Conservation (phyloP, 1,140 invertebrate genomes). For the Microplitis demolitor region DNA sequence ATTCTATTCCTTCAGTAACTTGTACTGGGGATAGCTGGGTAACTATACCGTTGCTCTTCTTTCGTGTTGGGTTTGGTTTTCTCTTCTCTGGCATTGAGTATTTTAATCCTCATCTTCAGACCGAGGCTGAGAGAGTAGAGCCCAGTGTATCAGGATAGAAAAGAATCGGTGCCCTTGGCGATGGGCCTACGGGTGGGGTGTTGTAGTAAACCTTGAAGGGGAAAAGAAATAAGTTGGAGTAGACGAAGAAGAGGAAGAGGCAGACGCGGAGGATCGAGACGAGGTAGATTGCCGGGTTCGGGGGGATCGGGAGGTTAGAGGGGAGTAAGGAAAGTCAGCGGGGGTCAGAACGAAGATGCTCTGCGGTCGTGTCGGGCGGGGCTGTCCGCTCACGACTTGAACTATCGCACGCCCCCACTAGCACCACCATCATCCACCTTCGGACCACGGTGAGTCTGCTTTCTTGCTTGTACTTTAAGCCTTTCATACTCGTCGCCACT, state of each 20-base stretch:
- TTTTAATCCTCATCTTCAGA: conserved; percentile 6
- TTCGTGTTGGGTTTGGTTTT: conserved; percentile 14
- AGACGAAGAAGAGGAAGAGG: conserved; percentile 20
- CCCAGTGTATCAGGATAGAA: not conserved
- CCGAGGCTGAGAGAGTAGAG: not conserved
- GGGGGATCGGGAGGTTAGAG: conserved; percentile 38
- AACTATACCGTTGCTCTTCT: conserved; percentile 7
- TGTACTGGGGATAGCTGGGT: too few relatives aligned
- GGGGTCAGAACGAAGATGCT: conserved; percentile 61
- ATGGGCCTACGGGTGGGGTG: conserved; percentile 44
- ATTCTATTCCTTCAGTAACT: not conserved
- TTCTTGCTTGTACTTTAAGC: not conserved
- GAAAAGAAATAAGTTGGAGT: not conserved
- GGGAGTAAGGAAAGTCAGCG: conserved; percentile 52
- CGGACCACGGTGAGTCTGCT: conserved; percentile 27
- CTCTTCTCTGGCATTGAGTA: not conserved
- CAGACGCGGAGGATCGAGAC: not conserved
- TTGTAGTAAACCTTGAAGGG: conserved; percentile 20
- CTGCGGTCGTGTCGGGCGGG: conserved; percentile 62
- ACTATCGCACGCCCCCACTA: conserved; percentile 64
- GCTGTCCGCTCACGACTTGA: conserved; percentile 63
- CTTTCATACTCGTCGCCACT: conserved; percentile 2
- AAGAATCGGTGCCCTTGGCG: conserved; percentile 41
- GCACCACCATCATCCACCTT: conserved; percentile 59
- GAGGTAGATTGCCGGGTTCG: conserved; percentile 19